phyloP scores from a whole-genome alignment of 2,888 invertebrate species.

The Parnassius smintheus region DNA sequence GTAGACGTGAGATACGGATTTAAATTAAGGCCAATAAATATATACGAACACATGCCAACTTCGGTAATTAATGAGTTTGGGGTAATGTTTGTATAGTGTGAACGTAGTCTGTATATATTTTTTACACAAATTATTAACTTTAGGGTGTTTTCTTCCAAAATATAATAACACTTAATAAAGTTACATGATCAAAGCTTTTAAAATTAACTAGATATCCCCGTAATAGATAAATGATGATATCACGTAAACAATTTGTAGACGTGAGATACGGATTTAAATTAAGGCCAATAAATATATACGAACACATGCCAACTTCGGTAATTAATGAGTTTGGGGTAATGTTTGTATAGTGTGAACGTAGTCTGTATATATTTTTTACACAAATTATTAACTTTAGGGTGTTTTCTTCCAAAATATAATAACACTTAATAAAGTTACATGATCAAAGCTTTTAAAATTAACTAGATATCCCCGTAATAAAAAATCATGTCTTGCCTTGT shows the following conservation, averaged over 20 bases:
- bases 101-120: slow-evolving; percentile 1
- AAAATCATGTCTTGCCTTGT: no score
- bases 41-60: no score
- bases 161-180: no score
- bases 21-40: background rate
- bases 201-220: background rate
- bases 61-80: no score
- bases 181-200: background rate
- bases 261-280: slow-evolving; percentile 10
- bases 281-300: slow-evolving; percentile 22
- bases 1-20: background rate
- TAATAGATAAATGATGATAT: background rate
- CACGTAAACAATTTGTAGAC: slow-evolving; percentile 4
- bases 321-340: no score
- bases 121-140: background rate
- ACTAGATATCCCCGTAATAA: background rate
- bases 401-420: no score
- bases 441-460: background rate
- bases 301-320: no score
- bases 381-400: background rate
- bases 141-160: no score
- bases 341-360: slow-evolving; percentile 4
- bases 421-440: no score
- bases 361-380: background rate
- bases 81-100: slow-evolving; percentile 4